These are phyloP conservation scores for Tenthredo notha DNA, from an alignment of 2,888 invertebrate genomes.

Conservation along the genomic window DNA sequence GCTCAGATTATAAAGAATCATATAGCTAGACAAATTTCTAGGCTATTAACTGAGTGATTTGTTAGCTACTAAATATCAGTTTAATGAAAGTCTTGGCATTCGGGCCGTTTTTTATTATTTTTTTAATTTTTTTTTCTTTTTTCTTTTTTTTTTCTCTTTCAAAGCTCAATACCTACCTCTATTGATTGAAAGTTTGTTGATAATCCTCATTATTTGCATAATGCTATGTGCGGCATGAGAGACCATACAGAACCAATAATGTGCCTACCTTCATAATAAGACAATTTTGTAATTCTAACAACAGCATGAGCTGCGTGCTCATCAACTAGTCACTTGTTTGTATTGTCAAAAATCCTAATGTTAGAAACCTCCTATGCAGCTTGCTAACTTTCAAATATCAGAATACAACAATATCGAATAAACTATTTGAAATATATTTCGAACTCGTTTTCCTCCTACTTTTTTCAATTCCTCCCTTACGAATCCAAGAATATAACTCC, in stretches of 20 bases:
- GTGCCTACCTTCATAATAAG: constrained; percentile 67
- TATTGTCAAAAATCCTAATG: constrained; percentile 67
- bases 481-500: neutral
- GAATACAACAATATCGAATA: constrained; percentile 75
- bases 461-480: neutral
- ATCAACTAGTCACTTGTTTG: constrained; percentile 77
- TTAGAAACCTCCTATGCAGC: constrained; percentile 71
- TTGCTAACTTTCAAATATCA: constrained; percentile 66
- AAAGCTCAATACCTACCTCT: neutral
- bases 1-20: constrained; percentile 29
- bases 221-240: constrained; percentile 42
- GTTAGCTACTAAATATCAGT: constrained; percentile 15
- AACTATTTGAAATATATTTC: constrained; percentile 67
- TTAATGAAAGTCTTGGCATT: constrained; percentile 5
- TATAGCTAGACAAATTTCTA: neutral
- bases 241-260: constrained; percentile 65
- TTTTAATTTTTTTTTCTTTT: neutral
- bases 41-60: constrained; percentile 14
- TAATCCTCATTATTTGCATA: constrained; percentile 34
- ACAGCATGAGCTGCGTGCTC: constrained; percentile 71
- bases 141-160: neutral
- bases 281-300: constrained; percentile 63
- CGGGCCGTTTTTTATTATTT: neutral
- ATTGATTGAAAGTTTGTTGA: constrained; percentile 37
- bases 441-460: neutral